Percentiles rank a stretch among this genome's conserved stretches.
phyloP scores from a whole-genome alignment of 1,140 invertebrate species.

The Eumaeus atala region DNA sequence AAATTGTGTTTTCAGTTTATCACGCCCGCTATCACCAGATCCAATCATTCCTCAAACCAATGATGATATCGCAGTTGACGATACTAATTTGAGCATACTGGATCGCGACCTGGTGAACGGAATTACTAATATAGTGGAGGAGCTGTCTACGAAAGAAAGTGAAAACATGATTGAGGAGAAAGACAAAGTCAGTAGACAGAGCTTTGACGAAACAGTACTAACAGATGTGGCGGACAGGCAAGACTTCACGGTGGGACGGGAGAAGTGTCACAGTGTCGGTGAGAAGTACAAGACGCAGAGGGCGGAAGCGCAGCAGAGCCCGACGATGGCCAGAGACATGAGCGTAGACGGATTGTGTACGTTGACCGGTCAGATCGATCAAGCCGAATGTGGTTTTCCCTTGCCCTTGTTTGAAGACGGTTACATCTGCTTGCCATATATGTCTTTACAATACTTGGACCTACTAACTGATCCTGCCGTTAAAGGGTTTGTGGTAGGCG shows the following conservation, averaged over 20 bases:
- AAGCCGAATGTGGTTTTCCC: constrained; percentile 89
- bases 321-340: constrained; percentile 71
- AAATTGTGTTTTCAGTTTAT: constrained; percentile 74
- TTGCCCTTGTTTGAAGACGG: constrained; percentile 93
- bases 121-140: constrained; percentile 44
- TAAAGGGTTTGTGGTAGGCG: constrained; percentile 94
- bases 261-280: constrained; percentile 70
- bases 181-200: constrained; percentile 60
- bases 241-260: constrained; percentile 50
- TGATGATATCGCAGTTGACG: constrained; percentile 38
- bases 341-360: constrained; percentile 70
- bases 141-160: constrained; percentile 57
- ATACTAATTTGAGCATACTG: constrained; percentile 38
- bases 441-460: constrained; percentile 96
- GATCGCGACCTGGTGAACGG: constrained; percentile 55
- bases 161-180: constrained; percentile 65
- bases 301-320: constrained; percentile 64
- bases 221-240: constrained; percentile 49
- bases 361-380: constrained; percentile 77
- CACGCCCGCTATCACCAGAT: constrained; percentile 86
- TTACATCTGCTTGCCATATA: constrained; percentile 95
- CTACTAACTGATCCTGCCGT: constrained; percentile 91
- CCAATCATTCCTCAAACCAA: constrained; percentile 72
- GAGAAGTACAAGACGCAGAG: constrained; percentile 68
- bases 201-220: constrained; percentile 59